These are phyloP conservation scores for Papilio elwesi DNA, from an alignment of 2,888 invertebrate genomes.

Conservation along the genomic window DNA sequence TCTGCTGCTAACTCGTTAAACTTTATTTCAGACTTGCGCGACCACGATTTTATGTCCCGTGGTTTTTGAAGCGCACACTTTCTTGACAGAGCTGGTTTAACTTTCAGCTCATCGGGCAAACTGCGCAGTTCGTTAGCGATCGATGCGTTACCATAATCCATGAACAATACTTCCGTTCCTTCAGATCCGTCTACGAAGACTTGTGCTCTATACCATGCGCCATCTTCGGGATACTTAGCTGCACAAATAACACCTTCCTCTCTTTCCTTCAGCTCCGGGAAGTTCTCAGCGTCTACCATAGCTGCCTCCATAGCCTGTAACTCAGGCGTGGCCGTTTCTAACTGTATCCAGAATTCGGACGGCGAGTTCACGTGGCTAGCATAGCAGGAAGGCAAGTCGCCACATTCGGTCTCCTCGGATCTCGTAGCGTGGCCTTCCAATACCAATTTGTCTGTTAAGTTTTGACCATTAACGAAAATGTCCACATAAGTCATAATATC, in stretches of 20 bases:
- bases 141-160: constrained; percentile 88
- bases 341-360: constrained; percentile 91
- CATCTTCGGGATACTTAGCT: constrained; percentile 87
- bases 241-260: constrained; percentile 85
- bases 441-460: constrained; percentile 85
- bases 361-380: constrained; percentile 90
- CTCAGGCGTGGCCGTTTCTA: constrained; percentile 85
- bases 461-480: constrained; percentile 84
- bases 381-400: constrained; percentile 85
- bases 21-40: constrained; percentile 85
- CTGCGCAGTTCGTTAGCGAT: constrained; percentile 83
- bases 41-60: constrained; percentile 85
- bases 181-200: constrained; percentile 83
- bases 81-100: constrained; percentile 84
- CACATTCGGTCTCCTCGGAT: constrained; percentile 80
- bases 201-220: constrained; percentile 87
- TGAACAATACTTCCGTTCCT: constrained; percentile 86
- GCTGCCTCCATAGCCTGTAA: constrained; percentile 85
- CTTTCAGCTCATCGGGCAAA: constrained; percentile 85
- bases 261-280: constrained; percentile 74
- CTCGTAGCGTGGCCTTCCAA: constrained; percentile 84
- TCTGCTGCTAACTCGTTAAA: constrained; percentile 88
- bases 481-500: constrained; percentile 87
- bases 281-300: constrained; percentile 82
- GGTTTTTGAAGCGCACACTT: constrained; percentile 86